phyloP scores from a whole-genome alignment of 2,888 invertebrate genomes.

The Unio pictorum region DNA sequence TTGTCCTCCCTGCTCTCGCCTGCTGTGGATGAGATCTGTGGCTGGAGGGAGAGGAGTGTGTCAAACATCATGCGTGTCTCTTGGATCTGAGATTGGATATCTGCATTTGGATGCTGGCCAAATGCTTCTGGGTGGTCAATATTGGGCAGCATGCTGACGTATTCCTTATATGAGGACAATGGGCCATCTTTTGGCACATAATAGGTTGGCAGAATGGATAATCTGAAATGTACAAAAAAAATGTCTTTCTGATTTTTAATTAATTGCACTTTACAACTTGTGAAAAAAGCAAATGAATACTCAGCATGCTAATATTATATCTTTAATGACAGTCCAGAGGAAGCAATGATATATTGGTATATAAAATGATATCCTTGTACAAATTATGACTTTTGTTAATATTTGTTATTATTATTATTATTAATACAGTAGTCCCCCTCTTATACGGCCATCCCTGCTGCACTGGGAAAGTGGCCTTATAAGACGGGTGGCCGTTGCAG shows the following conservation, averaged over 20 bases:
- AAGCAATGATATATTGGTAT: too few relatives aligned
- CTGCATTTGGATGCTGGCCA: constrained; percentile 92
- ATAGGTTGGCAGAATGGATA: constrained; percentile 83
- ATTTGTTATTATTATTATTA: too few relatives aligned
- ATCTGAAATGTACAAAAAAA: constrained; percentile 72
- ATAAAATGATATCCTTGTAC: too few relatives aligned
- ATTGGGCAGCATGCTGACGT: constrained; percentile 83
- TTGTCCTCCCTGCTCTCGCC: constrained; percentile 81
- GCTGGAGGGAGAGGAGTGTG: constrained; percentile 84
- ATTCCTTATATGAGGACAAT: constrained; percentile 85
- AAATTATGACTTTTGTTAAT: too few relatives aligned
- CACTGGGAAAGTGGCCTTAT: too few relatives aligned
- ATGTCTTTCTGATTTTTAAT: neutral
- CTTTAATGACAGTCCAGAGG: too few relatives aligned
- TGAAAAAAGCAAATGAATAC: neutral
- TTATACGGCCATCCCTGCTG: too few relatives aligned
- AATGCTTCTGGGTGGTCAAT: constrained; percentile 89
- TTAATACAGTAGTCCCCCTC: too few relatives aligned
- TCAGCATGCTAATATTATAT: neutral
- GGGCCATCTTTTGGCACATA: constrained; percentile 87
- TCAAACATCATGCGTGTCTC: constrained; percentile 84
- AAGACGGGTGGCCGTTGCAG: too few relatives aligned
- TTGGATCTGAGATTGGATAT: constrained; percentile 87
- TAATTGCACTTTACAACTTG: neutral
- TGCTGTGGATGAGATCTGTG: constrained; percentile 74